Evolutionary conservation across 2,888 invertebrate genomes (phyloP).

Genomic region (Taphrorychus bicolor): DNA sequence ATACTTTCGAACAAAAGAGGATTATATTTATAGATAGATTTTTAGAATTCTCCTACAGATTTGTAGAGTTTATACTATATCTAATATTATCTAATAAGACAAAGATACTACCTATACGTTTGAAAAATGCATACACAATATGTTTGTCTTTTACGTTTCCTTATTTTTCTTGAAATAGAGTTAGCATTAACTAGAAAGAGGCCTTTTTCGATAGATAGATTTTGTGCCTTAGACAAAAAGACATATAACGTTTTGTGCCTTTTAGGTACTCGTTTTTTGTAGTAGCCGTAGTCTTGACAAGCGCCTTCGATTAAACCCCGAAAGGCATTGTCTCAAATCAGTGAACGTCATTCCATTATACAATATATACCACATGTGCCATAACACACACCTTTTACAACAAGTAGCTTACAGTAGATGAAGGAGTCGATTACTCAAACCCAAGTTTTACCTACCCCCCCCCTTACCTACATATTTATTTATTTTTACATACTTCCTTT

Average conservation of each 20-base stretch:
- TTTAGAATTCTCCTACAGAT: slow-evolving; percentile 44
- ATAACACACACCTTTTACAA: slow-evolving; percentile 43
- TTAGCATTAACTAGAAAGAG: slow-evolving; percentile 44
- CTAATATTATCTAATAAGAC: no score
- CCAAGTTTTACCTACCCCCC: no score
- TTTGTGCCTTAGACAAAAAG: slow-evolving; percentile 58
- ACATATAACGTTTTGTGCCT: slow-evolving; percentile 55
- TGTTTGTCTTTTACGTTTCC: no score
- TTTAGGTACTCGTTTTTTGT: slow-evolving; percentile 48
- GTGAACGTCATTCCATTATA: slow-evolving; percentile 46
- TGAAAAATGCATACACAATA: no score
- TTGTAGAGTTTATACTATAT: slow-evolving; percentile 40
- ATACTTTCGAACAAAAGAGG: slow-evolving; percentile 1
- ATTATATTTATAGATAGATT: slow-evolving; percentile 31
- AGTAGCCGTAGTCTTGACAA: background rate
- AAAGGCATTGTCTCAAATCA: background rate
- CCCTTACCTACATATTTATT: slow-evolving; percentile 1
- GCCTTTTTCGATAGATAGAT: slow-evolving; percentile 54
- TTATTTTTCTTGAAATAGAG: no score
- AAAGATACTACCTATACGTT: no score
- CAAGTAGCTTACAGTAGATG: background rate
- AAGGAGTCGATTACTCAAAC: background rate
- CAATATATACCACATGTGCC: slow-evolving; percentile 46
- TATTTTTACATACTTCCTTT: background rate
- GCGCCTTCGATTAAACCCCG: background rate